These are phyloP conservation scores for Kryptopterus vitreolus DNA, from an alignment of 2,797 vertebrate genomes.

Conservation along the genomic window DNA sequence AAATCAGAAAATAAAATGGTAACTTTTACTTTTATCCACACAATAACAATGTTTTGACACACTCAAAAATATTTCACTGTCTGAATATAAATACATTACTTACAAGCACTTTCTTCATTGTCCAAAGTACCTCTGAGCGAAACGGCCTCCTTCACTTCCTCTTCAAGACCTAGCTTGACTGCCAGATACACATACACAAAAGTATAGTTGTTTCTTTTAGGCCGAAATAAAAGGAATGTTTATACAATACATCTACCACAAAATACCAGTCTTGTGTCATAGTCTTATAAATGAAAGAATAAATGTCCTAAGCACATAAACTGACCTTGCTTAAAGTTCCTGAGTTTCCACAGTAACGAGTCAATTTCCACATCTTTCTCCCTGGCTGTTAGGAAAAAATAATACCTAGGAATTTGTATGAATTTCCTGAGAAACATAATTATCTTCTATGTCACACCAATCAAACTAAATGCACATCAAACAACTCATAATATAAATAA, in stretches of 20 bases:
- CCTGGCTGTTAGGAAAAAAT: slow-evolving; percentile 27
- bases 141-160: slow-evolving; percentile 57
- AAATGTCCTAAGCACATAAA: background rate
- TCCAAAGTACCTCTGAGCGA: slow-evolving; percentile 47
- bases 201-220: background rate
- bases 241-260: background rate
- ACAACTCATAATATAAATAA: background rate
- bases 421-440: background rate
- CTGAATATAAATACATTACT: slow-evolving; percentile 42
- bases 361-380: slow-evolving; percentile 46
- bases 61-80: background rate
- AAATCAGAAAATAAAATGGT: slow-evolving; percentile 32
- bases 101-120: slow-evolving; percentile 64
- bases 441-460: background rate
- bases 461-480: too few relatives aligned
- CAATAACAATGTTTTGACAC: background rate
- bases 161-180: slow-evolving; percentile 56
- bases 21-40: background rate
- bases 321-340: slow-evolving; percentile 54
- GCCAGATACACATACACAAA: slow-evolving; percentile 18
- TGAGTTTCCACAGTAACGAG: slow-evolving; percentile 51
- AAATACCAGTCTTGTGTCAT: background rate
- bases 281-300: background rate
- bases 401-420: background rate
- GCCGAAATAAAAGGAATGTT: background rate